Base-by-base conservation (phyloP, 2,113 vertebrate genomes). In the Neofelis nebulosa region DNA sequence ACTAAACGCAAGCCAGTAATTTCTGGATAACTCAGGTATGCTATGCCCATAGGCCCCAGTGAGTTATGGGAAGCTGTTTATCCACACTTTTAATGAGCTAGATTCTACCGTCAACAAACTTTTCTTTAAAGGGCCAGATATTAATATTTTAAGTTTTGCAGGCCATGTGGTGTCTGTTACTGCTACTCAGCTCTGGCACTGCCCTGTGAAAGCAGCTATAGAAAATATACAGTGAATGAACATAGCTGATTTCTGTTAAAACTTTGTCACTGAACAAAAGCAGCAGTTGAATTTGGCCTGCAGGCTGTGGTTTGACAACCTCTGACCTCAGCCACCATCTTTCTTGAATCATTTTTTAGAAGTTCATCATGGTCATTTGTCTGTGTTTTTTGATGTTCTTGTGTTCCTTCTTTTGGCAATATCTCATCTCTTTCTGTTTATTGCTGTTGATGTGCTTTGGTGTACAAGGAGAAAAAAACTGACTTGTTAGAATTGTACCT, bases 361-460 rank as follows among this genome's bases (percentile, higher is more conserved):
- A 33, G 16, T 41, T 65, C 14, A 21, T 92, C 11, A 81, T 52
- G 8, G 21, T 89, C 55, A 45, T 84, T 95, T 63, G 45, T 86
- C 69, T 41, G 55, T 68, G 36, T 27, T 76, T 45, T 91, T 91
- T 29, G 6, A 31, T 83, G 29, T 92, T 80, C 65, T 41, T 65
- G 12, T 88, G 13, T 69, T 61, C 38, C 36, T 84, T n/a, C 50
- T 63, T 92, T 84, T 78, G 38, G 36, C 76, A 90, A 0, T 65
- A 41, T 89, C 63, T 80, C 45, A 79, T 11, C 7, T 13, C 48
- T 91, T 55, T 27, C 55, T 84, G 8, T 71, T 89, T 84, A 57
- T 69, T 97, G 45, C 89, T 82, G 91, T 93, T 79, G 38, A 69
- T 80, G 18, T 80, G n/a, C 12, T 88, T 87, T 94, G 25, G 12